Evolutionary conservation across 2,113 vertebrate species (phyloP).

Genomic region (Cacatua alba): DNA sequence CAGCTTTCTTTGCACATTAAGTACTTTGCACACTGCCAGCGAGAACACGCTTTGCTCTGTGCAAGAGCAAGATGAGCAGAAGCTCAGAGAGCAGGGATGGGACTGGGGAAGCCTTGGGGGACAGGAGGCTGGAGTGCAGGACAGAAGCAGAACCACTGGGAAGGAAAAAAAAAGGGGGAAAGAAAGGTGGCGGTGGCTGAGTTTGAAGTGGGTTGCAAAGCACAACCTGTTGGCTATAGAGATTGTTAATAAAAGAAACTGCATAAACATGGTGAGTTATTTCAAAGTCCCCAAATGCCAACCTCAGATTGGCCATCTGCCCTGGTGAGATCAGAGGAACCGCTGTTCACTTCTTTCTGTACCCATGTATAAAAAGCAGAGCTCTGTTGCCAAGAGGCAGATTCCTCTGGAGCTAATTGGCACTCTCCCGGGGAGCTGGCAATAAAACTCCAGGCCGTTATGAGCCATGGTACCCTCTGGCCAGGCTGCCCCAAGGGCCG

Average conservation of each 20-base stretch:
- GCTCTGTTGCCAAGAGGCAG: not conserved
- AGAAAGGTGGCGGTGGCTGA: not conserved
- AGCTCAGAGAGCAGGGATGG: not conserved
- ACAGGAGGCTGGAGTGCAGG: not conserved
- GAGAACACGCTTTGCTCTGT: not conserved
- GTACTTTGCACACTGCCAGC: not conserved
- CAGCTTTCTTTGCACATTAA: not conserved
- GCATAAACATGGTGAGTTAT: not conserved
- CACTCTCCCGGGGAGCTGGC: not conserved
- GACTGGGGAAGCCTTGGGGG: rapidly evolving
- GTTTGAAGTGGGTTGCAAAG: not conserved
- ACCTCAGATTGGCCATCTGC: not conserved
- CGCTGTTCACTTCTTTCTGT: rapidly evolving
- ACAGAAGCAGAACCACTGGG: rapidly evolving
- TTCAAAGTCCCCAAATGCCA: rapidly evolving
- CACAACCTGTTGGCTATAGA: not conserved
- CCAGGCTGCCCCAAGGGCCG: not conserved
- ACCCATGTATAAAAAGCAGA: not conserved
- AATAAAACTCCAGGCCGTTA: not conserved
- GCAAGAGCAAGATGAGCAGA: not conserved
- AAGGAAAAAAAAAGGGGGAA: not conserved
- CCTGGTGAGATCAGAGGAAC: not conserved
- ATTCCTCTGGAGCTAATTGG: not conserved
- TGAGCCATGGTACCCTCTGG: not conserved
- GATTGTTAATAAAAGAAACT: not conserved